A percentile compares a stretch with the other conserved stretches of the same genome.
Evolutionary conservation across 2,113 vertebrate genomes (phyloP).

Genomic region (Caloenas nicobarica): DNA sequence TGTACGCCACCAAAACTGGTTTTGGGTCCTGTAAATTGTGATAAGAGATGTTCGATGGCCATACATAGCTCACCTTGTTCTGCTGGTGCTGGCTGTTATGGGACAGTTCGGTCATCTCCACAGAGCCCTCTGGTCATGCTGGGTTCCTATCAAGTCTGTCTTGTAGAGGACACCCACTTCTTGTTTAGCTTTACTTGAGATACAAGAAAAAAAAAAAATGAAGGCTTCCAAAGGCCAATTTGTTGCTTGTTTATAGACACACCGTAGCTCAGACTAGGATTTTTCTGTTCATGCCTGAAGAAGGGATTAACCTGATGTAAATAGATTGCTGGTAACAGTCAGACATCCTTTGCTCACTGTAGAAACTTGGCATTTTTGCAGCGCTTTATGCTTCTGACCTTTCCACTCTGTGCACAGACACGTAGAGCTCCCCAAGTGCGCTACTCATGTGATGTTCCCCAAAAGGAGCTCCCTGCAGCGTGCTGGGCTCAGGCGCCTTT

Average conservation of each 20-base stretch:
- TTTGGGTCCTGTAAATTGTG: not conserved
- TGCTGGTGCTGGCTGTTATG: not conserved
- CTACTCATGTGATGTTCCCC: not conserved
- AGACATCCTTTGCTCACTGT: not conserved
- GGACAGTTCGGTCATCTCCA: not conserved
- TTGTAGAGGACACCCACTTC: not conserved
- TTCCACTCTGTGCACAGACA: not conserved
- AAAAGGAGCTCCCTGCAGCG: accelerated
- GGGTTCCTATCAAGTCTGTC: not conserved
- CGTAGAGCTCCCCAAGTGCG: not conserved
- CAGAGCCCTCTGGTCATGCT: not conserved
- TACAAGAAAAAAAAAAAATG: not conserved
- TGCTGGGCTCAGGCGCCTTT: not conserved
- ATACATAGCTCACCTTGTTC: not conserved
- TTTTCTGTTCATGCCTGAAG: not conserved
- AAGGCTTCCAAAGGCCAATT: not conserved
- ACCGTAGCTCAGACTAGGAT: not conserved
- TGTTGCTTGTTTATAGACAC: not conserved
- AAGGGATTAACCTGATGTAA: not conserved
- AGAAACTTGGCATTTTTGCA: not conserved
- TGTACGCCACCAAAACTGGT: not conserved
- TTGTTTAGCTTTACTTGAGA: not conserved
- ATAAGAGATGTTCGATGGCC: not conserved
- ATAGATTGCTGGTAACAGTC: not conserved
- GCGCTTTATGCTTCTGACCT: not conserved